A percentile compares a stretch with the other conserved stretches of the same genome.
phyloP scores from a whole-genome alignment of 64 coral and sea anemone species.

The Pachyseris speciosa region DNA sequence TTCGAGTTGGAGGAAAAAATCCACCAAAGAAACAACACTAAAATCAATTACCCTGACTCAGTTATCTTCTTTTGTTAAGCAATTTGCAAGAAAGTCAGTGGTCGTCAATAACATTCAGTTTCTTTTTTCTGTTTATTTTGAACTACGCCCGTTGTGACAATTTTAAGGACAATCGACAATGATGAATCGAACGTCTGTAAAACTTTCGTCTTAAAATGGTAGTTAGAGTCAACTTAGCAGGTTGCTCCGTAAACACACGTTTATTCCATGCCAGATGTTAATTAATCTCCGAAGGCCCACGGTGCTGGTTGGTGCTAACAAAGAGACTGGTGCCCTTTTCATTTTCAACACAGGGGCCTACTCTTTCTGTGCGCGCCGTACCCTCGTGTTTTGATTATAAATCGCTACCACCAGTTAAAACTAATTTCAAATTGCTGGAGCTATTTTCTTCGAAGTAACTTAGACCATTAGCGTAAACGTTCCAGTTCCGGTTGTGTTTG shows the following conservation, averaged over 20 bases:
- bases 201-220: background rate
- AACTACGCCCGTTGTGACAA: too few species aligned
- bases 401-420: slow-evolving; percentile 14
- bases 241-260: slow-evolving; percentile 21
- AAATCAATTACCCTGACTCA: too few species aligned
- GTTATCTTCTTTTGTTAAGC: too few species aligned
- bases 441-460: background rate
- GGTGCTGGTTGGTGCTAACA: background rate
- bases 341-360: background rate
- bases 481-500: background rate
- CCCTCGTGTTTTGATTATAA: slow-evolving; percentile 40
- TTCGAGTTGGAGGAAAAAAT: too few species aligned
- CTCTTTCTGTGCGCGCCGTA: background rate
- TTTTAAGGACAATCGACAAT: too few species aligned
- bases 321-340: slow-evolving; percentile 29
- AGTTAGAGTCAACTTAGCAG: background rate
- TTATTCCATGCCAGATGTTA: background rate
- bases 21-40: too few species aligned
- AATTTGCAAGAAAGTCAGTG: too few species aligned
- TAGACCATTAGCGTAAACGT: background rate
- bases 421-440: background rate
- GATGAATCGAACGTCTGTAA: background rate
- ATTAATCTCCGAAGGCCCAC: background rate
- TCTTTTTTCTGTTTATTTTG: too few species aligned
- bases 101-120: too few species aligned